Conservation (phyloP, 2,797 vertebrate species). For the Sebastes umbrosus region DNA sequence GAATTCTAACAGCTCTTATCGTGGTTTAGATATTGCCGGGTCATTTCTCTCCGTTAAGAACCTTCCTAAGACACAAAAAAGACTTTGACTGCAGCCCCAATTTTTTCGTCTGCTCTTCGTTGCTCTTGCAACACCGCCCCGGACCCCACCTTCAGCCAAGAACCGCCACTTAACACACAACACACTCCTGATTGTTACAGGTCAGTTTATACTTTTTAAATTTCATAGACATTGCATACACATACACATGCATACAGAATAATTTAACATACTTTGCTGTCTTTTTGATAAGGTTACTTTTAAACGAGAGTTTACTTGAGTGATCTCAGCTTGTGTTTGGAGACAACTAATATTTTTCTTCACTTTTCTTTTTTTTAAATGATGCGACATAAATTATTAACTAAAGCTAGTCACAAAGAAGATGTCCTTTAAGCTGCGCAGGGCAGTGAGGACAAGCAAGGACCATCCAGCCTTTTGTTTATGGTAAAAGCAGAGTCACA, state of each 20-base stretch:
- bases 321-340: neutral
- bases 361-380: neutral
- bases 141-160: no score
- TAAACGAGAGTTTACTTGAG: neutral
- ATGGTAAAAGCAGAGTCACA: constrained; percentile 27
- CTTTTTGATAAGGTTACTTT: neutral
- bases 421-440: neutral
- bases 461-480: constrained; percentile 11
- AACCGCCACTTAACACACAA: no score
- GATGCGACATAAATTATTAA: neutral
- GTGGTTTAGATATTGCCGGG: no score
- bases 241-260: neutral
- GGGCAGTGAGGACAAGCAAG: neutral
- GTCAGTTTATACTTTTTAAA: neutral
- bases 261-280: neutral
- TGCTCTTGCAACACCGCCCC: no score
- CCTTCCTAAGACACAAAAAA: no score
- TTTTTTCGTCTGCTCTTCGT: no score
- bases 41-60: no score
- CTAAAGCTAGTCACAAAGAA: neutral
- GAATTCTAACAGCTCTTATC: no score
- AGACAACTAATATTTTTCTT: neutral
- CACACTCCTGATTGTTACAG: neutral
- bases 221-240: neutral
- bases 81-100: no score